Percentiles rank a stretch among this genome's conserved stretches.
Conservation (phyloP, 2,113 vertebrate genomes). For the Acanthisitta chloris region DNA sequence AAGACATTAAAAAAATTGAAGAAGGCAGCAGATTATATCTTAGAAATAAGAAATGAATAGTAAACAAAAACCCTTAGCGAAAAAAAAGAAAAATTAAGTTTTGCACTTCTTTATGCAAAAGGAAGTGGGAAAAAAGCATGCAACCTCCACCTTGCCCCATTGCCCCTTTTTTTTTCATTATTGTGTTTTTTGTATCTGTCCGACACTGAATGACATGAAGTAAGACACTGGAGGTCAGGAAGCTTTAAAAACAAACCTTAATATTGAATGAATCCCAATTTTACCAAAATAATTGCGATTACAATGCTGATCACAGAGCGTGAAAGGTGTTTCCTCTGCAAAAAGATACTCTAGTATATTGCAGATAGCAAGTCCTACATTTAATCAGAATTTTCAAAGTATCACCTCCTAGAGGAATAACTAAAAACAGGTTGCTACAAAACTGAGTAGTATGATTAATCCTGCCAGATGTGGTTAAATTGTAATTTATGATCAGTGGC, state of each 20-base stretch:
- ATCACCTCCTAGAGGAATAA: neutral
- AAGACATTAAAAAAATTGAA: neutral
- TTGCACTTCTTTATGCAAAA: neutral
- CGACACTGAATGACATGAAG: neutral
- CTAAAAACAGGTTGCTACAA: conserved; percentile 18
- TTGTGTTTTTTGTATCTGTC: neutral
- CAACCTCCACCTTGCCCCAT: too few species aligned
- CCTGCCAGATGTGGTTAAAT: conserved; percentile 30
- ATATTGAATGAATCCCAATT: neutral
- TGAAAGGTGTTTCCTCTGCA: neutral
- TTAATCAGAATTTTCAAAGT: conserved; percentile 26
- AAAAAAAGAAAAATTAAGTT: neutral
- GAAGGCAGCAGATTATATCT: neutral
- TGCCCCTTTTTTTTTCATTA: too few species aligned
- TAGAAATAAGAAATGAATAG: neutral
- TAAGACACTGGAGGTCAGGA: neutral
- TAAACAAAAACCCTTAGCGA: neutral
- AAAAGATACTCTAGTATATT: neutral
- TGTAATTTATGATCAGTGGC: conserved; percentile 5
- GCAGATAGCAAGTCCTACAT: neutral
- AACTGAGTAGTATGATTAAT: neutral
- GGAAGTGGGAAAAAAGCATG: neutral
- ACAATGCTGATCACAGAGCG: neutral
- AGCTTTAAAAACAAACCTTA: neutral
- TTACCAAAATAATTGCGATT: neutral